Percentiles rank a stretch among this genome's conserved stretches.
These are phyloP conservation scores for Raja brachyura DNA, from an alignment of 2,113 vertebrate species.

Conservation along the genomic window DNA sequence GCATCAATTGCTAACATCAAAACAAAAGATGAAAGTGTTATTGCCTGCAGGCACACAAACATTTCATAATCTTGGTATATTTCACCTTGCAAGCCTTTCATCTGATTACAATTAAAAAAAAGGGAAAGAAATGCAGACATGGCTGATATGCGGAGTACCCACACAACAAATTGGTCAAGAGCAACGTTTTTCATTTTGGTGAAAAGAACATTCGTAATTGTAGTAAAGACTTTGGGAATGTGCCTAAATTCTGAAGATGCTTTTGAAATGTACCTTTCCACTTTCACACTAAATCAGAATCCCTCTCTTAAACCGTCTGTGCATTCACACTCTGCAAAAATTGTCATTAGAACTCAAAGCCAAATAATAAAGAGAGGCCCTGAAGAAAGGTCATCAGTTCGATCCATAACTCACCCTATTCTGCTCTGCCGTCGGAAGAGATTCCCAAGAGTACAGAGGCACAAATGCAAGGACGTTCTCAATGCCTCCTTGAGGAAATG, in stretches of 20 bases:
- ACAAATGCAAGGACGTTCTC: too few relatives aligned
- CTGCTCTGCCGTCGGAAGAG: too few relatives aligned
- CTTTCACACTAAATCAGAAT: too few relatives aligned
- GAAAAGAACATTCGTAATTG: not conserved
- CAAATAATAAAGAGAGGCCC: not conserved
- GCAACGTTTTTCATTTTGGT: not conserved
- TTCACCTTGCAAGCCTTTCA: not conserved
- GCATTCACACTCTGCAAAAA: too few relatives aligned
- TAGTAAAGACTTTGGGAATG: too few relatives aligned
- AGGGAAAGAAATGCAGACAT: not conserved
- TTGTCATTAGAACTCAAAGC: not conserved
- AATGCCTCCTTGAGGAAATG: too few relatives aligned
- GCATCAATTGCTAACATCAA: conserved; percentile 18
- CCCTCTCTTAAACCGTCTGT: too few relatives aligned
- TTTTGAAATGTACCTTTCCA: too few relatives aligned
- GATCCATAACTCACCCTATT: not conserved
- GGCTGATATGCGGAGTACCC: too few relatives aligned
- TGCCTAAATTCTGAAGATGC: too few relatives aligned
- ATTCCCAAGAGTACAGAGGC: too few relatives aligned
- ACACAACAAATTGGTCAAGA: not conserved
- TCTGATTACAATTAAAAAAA: not conserved
- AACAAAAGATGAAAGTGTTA: conserved; percentile 3
- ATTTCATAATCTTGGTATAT: not conserved
- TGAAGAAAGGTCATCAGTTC: not conserved
- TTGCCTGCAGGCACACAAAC: not conserved